phyloP scores from a whole-genome alignment of 2,888 invertebrate species.

The Lasius fuliginosus region DNA sequence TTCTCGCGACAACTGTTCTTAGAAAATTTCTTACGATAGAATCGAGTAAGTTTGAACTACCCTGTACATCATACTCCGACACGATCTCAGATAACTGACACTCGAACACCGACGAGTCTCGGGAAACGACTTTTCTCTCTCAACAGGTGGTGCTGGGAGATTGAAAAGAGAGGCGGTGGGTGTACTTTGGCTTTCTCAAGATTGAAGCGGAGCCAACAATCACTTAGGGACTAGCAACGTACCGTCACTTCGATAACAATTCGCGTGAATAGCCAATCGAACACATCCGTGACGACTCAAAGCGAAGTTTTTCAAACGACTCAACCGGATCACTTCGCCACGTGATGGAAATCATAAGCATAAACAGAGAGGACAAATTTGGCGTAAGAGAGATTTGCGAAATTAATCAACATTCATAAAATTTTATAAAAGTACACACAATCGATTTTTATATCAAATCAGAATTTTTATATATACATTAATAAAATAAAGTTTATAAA shows the following conservation, averaged over 20 bases:
- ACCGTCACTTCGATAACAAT: background rate
- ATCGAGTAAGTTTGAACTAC: background rate
- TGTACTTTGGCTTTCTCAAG: slow-evolving; percentile 34
- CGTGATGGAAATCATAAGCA: background rate
- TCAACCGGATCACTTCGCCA: background rate
- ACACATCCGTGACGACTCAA: background rate
- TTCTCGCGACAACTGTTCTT: background rate
- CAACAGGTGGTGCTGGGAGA: slow-evolving; percentile 71
- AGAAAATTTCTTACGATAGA: background rate
- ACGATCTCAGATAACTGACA: slow-evolving; percentile 41
- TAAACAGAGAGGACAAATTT: background rate
- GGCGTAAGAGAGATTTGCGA: background rate
- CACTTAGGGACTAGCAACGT: slow-evolving; percentile 30
- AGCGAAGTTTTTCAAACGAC: background rate
- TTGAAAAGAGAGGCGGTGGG: slow-evolving; percentile 23
- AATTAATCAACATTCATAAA: background rate
- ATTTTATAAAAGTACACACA: background rate
- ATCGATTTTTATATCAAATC: background rate
- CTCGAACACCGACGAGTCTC: slow-evolving; percentile 48
- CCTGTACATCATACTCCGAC: background rate
- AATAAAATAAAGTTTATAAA: background rate
- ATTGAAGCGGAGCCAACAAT: slow-evolving; percentile 52
- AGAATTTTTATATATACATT: background rate
- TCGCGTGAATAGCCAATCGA: slow-evolving; percentile 25
- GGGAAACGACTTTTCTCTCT: slow-evolving; percentile 66